Conservation (phyloP, 2,113 vertebrate species). For the Pantherophis guttatus region DNA sequence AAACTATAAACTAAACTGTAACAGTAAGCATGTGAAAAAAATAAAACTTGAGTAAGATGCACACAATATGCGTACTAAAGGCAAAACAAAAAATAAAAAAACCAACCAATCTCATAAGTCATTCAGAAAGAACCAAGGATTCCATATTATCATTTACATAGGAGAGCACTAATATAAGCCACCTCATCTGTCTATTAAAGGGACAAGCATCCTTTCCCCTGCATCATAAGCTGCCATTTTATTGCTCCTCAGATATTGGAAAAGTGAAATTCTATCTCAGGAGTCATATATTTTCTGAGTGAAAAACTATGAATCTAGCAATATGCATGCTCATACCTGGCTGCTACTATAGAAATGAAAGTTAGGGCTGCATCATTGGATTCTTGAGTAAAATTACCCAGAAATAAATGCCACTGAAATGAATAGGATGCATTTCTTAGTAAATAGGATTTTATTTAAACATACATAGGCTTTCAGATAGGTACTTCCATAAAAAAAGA, state of each 20-base stretch:
- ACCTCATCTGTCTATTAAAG: neutral
- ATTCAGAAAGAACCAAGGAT: neutral
- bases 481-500: neutral
- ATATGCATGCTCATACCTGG: neutral
- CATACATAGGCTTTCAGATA: neutral
- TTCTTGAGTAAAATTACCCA: neutral
- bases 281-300: neutral
- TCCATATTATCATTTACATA: neutral
- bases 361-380: neutral
- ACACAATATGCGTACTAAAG: neutral
- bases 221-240: neutral
- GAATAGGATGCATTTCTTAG: neutral
- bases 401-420: neutral
- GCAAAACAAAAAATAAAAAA: neutral
- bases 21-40: conserved; percentile 14
- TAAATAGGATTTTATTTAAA: neutral
- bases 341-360: neutral
- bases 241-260: too few relatives aligned
- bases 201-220: neutral
- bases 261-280: neutral
- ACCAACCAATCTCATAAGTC: neutral
- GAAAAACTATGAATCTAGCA: neutral
- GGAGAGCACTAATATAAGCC: neutral
- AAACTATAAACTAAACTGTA: conserved; percentile 31
- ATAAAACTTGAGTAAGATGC: conserved; percentile 38